Base-by-base conservation (phyloP, 2,113 vertebrate genomes). In the Grammomys dolichurus region DNA sequence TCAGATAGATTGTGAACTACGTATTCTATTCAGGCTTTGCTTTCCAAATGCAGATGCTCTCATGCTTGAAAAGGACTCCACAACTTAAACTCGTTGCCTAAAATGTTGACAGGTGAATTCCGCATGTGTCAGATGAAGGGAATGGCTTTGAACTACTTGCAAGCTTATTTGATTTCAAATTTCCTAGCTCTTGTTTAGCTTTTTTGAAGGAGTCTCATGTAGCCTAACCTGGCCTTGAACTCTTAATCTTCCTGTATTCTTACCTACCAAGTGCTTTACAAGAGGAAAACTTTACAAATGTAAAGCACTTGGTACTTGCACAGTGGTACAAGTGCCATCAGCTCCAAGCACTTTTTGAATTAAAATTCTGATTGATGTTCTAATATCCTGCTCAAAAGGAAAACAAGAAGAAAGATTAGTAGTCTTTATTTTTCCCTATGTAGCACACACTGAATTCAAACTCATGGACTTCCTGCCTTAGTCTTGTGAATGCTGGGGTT, bases 41-140 rank as follows among this genome's bases (percentile, higher is more conserved):
- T 46, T 93, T 87, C 48, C 19, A 43, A 72, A 24, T 80, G 13
- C 36, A 63, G 48, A 7, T 24, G 19, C 5, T 80, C 46, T 87
- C 46, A 36, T 70, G 67, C 9, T 40, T 72, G 46, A 63, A 33
- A 70, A 91, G 60, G 75, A 19, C 60, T 91, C 92, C 48, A 89
- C 70, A 84, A 78, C 48, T 90, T 97, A 89, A 92, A 73, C 88
- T 87, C 67, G 82, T 89, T 93, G 87, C 43, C 63, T 91, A 40
- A 95, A 94, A 84, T 78, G 75, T 76, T 96, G 78, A 92, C 82
- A 95, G 89, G 87, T 96, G 89, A 93, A 91, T 88, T 93, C 60
- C 43, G 51, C 93, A 85, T 95, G 36, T 60, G 77, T 90, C 77
- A 89, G 56, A 73, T 92, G 67, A 90, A 92, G 54, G 43, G n/a